Base-by-base conservation (phyloP, 2,888 invertebrate genomes). In the Pinctada fucata region DNA sequence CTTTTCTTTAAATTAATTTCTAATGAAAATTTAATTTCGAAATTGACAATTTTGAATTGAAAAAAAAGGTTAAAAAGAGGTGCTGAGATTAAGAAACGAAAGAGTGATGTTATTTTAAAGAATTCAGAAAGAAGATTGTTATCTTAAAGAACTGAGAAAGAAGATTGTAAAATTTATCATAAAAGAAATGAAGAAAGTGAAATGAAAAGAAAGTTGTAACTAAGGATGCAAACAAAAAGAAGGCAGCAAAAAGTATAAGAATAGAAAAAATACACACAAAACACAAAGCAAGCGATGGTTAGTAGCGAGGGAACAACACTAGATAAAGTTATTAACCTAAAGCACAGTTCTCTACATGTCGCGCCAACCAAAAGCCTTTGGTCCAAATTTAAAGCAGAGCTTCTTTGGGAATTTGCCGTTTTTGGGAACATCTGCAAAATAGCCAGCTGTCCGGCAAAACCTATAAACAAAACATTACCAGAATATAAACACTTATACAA, bases 281-380 rank as follows among this genome's bases (percentile, higher is more conserved):
- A 70, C 65, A 73, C 52, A 63, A 67, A 79, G 73, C 76, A 76
- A 79, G 76, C 76, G 31, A 74, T 78, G n/a, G n/a, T n/a, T n/a
- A n/a, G n/a, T 78, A 78, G 78, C 73, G 77, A 72, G 67, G 49
- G 67, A 65, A 72, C 72, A 65, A 78, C 73, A 50, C 68, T 64
- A 50, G 70, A 50, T 70, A 78, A 79, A 83, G 75, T 77, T 86
- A 86, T 83, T 86, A 86, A 86, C 86, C 86, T 86, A 86, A 85
- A n/a, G 83, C 83, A 71, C 80, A 83, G n/a, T 83, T 78, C 76
- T 79, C 78, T 81, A 82, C 66, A 79, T 75, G 73, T 83, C 83
- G 74, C 83, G 82, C 95, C 96, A 96, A 84, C 95, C 95, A 49
- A 95, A 95, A 1, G 96, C 96, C 83, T 95, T 96, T 82, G 95